Evolutionary conservation across 1,140 invertebrate genomes (phyloP), one percentile per base, ranked within the genome.

Genomic region (Propsilocerus akamusi): DNA sequence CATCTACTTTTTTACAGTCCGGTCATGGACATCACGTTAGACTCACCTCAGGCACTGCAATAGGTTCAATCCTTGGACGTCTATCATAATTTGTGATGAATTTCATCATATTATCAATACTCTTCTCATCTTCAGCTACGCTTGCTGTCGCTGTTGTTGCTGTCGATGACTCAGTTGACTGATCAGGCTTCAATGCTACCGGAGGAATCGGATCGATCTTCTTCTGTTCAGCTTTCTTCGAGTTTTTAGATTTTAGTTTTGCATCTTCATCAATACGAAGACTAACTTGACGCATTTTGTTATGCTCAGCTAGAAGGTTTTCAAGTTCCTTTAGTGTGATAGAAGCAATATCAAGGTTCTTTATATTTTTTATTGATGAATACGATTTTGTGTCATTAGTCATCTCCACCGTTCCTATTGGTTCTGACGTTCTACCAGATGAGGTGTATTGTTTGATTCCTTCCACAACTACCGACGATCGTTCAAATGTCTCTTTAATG

Each of bases 1-100:
- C 20, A 5, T 71, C 10, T 69, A 71, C 52, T 71, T 65, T 49
- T 67, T 71, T 50, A 56, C 50, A 7, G n/a, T 41, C 10, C n/a
- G 34, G 11, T 20, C 34, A 17, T 20, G 17, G 4, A 41, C 8
- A 20, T 10, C 17, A 41, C 34, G 7, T 1, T 20, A 20, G 17
- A 17, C 17, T 41, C 17, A 41, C 34, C 5, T 41, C 34, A 3
- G 14, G 34, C 17, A 41, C 14, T 41, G 5, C 17, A 7, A 20
- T 17, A 7, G 14, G 4, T 7, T 41, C 14, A 20, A 17, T n/a
- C n/a, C n/a, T 10, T 20, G 34, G 5, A 7, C 14, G 17, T 41
- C 22, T 26, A 12, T 47, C 25, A 12, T 26, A 41, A 7, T 26
- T 17, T 1, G 25, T 23, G 3, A 51, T 46, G 10, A 46, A 46